Conservation (phyloP, 2,797 vertebrate genomes). For the Coranthus polyacanthus region DNA sequence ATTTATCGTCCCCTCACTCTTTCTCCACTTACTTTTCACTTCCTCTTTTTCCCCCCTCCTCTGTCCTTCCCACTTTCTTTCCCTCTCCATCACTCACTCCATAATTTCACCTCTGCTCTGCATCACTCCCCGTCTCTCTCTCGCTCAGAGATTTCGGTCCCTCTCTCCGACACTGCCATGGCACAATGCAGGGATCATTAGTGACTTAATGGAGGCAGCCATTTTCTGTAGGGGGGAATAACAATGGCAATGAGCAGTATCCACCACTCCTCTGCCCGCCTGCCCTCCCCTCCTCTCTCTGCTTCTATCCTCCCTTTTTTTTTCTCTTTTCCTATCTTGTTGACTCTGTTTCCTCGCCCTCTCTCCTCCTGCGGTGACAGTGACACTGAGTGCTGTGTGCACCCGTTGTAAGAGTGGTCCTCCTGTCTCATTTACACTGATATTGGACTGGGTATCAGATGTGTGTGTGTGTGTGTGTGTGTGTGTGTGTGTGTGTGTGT, state of each 20-base stretch:
- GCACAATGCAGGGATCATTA: conserved; percentile 80
- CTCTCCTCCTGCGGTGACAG: conserved; percentile 55
- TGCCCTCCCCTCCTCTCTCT: conserved; percentile 28
- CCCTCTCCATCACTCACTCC: conserved; percentile 65
- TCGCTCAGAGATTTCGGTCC: conserved; percentile 48
- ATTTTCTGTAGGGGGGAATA: conserved; percentile 76
- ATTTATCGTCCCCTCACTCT: conserved; percentile 36
- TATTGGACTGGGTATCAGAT: conserved; percentile 63
- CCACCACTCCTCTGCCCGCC: conserved; percentile 55
- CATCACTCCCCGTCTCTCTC: conserved; percentile 50
- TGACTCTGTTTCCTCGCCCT: conserved; percentile 54
- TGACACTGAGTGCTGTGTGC: conserved; percentile 64
- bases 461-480: conserved; percentile 22
- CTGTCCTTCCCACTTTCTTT: conserved; percentile 43
- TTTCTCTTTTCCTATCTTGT: conserved; percentile 40
- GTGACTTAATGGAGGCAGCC: conserved; percentile 79
- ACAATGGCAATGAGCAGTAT: conserved; percentile 75
- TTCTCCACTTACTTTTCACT: conserved; percentile 54
- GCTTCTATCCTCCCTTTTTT: conserved; percentile 15
- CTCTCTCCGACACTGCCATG: conserved; percentile 46
- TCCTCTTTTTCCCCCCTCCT: not conserved
- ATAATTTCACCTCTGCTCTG: conserved; percentile 70
- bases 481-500: not conserved
- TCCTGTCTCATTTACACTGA: conserved; percentile 78
- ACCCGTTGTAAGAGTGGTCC: conserved; percentile 44